These are phyloP conservation scores for Cataglyphis rosenhaueri DNA, from an alignment of 2,888 invertebrate species.

Conservation along the genomic window DNA sequence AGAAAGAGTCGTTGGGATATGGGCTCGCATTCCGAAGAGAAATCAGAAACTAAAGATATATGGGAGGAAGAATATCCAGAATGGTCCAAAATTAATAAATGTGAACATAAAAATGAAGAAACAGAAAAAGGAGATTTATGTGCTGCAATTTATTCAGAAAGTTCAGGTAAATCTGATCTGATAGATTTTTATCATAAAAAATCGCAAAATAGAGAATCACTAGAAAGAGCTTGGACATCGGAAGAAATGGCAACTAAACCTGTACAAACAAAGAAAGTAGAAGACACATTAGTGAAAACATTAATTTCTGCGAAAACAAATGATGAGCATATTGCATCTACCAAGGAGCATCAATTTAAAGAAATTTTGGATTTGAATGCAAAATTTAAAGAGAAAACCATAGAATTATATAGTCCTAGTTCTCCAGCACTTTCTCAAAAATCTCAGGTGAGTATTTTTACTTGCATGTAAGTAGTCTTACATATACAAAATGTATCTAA, in stretches of 20 bases:
- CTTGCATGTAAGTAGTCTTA: background rate
- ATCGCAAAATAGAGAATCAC: constrained; percentile 55
- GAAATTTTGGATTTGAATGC: constrained; percentile 61
- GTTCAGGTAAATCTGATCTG: constrained; percentile 41
- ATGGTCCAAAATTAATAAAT: constrained; percentile 68
- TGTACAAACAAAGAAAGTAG: constrained; percentile 28
- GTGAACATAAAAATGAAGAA: constrained; percentile 52
- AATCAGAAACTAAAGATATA: constrained; percentile 74
- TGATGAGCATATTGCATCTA: constrained; percentile 1
- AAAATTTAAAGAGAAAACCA: constrained; percentile 65
- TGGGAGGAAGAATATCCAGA: constrained; percentile 76
- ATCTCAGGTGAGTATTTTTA: constrained; percentile 72
- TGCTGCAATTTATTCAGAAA: constrained; percentile 40
- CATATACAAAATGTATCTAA: background rate
- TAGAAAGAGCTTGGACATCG: constrained; percentile 62
- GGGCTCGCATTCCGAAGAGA: constrained; percentile 75
- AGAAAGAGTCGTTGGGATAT: constrained; percentile 83
- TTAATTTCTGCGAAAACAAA: constrained; percentile 51
- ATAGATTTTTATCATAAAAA: constrained; percentile 62
- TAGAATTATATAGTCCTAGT: constrained; percentile 79
- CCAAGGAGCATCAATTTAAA: constrained; percentile 56
- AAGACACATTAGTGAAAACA: constrained; percentile 42
- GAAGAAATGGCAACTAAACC: constrained; percentile 40
- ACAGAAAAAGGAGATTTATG: constrained; percentile 32
- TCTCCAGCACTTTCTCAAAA: constrained; percentile 81